Conservation (phyloP, 2,113 vertebrate species). For the Nettapus auritus region DNA sequence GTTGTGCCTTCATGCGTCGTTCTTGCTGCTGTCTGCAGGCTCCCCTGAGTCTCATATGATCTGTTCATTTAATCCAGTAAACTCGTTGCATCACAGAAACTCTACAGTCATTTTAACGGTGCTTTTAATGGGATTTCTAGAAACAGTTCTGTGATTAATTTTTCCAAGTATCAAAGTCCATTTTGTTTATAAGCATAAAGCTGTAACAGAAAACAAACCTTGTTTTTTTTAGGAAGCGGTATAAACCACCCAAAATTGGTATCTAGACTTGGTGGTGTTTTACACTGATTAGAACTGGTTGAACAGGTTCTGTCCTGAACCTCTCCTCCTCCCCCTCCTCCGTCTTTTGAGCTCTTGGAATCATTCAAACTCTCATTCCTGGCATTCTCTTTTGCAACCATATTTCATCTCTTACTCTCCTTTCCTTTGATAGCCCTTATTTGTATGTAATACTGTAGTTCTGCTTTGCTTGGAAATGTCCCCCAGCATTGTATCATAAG, state of each 20-base stretch:
- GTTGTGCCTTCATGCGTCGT: not conserved
- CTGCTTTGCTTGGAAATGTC: not conserved
- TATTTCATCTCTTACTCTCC: not conserved
- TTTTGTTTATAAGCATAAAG: not conserved
- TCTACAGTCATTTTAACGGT: not conserved
- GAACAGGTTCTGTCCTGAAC: not conserved
- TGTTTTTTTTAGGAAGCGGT: not conserved
- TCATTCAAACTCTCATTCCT: not conserved
- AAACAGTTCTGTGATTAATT: not conserved
- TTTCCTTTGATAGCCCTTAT: not conserved
- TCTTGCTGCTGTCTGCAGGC: not conserved
- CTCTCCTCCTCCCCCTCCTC: not conserved
- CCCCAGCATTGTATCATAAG: not conserved
- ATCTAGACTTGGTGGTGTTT: not conserved
- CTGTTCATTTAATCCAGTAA: not conserved
- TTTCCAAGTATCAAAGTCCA: not conserved
- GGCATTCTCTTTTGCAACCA: not conserved
- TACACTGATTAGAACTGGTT: not conserved
- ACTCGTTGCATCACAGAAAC: not conserved
- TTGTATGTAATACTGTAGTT: not conserved
- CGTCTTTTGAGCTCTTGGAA: not conserved
- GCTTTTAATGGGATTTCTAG: not conserved
- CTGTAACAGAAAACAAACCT: not conserved
- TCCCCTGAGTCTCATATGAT: not conserved
- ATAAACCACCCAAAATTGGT: accelerated